These are phyloP conservation scores for Sus scrofa DNA, from an alignment of 2,113 vertebrate genomes.

Conservation along the genomic window T2T-Sscrofa CM000830.6:68576001-68576500, in stretches of 20 bases:
- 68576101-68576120: neutral
- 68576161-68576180: constrained; percentile 3
- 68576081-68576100: constrained; percentile 22
- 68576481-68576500: constrained; percentile 37
- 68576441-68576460: neutral
- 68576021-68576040: neutral
- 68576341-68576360: neutral
- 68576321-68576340: neutral
- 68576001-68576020: constrained; percentile 27
- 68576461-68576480: neutral
- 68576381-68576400: constrained; percentile 47
- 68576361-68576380: neutral
- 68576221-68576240: constrained; percentile 41
- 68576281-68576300: constrained; percentile 56
- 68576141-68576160: neutral
- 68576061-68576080: constrained; percentile 46
- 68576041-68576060: constrained; percentile 63
- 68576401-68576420: neutral
- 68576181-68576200: constrained; percentile 39
- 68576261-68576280: constrained; percentile 62
- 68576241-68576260: neutral
- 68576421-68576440: constrained; percentile 10
- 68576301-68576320: constrained; percentile 65
- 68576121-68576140: neutral
- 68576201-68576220: neutral